Evolutionary conservation across 2,113 vertebrate genomes (phyloP), one percentile per base, ranked within the genome.

Genomic region (Malurus alboscapulatus): DNA sequence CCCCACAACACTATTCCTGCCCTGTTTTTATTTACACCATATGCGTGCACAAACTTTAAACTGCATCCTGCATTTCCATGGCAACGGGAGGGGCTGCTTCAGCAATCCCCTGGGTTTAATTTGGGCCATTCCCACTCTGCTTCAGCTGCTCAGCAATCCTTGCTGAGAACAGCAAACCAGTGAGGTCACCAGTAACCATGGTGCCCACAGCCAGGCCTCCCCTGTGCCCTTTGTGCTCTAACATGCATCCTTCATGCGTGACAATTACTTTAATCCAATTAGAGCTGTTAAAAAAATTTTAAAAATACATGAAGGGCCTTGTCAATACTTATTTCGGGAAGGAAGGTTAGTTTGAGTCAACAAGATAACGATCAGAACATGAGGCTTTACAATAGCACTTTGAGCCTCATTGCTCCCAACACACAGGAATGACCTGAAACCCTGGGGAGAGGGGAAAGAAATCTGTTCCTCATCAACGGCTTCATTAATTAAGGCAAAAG

Each of bases 171-270:
- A 95, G 97, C 96, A 96, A 54, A 91, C 77, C 95, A 92, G 79
- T 97, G 97, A 98, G 97, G 98, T 98, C 98, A 98, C 78, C 26
- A 87, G 98, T 98, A 97, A 97, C 98, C 97, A 98, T 97, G 93
- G 98, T 80, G 94, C 97, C 92, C 94, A 68, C 78, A 93, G 95
- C 71, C 14, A 63, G 96, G 89, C 67, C 38, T 82, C 54, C 73
- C 48, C 3, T 7, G 50, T 67, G 92, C 87, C 97, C 97, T 98
- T 82, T 91, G 96, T 58, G 80, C 92, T 96, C 92, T 12, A 87
- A 91, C 74, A 72, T 29, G 68, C 72, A 92, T 83, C 84, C 96
- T 96, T 94, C 95, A 96, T 8, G 30, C 81, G 85, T 87, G 90
- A 91, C 77, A 75, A 73, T 58, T 47, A 92, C 89, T 91, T 71